These are phyloP conservation scores for Drosophila santomea DNA, from an alignment of 1,140 invertebrate genomes.

Conservation along the genomic window DNA sequence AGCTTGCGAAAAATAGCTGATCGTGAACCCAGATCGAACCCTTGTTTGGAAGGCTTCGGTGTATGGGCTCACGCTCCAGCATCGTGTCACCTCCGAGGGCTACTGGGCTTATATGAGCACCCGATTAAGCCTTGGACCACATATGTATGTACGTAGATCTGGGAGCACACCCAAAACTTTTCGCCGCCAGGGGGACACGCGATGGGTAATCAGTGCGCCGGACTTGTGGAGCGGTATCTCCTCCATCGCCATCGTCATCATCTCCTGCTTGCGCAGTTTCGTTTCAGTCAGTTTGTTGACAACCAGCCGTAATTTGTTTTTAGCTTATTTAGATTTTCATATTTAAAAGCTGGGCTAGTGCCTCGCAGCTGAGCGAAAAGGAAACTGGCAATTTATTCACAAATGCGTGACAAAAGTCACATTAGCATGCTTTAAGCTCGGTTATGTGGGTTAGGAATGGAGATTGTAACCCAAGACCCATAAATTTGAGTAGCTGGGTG, in stretches of 20 bases:
- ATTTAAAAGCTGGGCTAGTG: background rate
- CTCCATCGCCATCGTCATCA: conserved; percentile 21
- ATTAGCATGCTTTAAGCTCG: background rate
- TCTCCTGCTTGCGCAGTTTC: conserved; percentile 25
- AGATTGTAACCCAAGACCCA: background rate
- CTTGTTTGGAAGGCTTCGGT: conserved; percentile 7
- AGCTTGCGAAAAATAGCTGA: conserved; percentile 16
- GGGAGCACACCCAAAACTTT: conserved; percentile 6
- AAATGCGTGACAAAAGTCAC: background rate
- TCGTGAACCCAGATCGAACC: conserved; percentile 41
- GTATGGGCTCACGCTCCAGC: conserved; percentile 4
- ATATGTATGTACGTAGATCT: conserved; percentile 5
- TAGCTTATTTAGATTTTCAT: background rate
- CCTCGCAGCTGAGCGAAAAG: background rate
- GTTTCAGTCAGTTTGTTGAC: background rate
- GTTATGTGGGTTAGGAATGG: conserved; percentile 2
- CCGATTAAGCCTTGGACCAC: background rate
- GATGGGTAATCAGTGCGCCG: conserved; percentile 18
- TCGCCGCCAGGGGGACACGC: conserved; percentile 3
- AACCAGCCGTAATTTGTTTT: conserved; percentile 15
- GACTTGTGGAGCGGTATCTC: conserved; percentile 4
- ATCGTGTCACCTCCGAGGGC: conserved; percentile 7
- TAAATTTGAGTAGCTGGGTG: background rate
- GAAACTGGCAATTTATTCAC: background rate
- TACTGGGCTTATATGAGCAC: conserved; percentile 10